Evolutionary conservation across 2,797 vertebrate species (phyloP), one percentile per base, ranked within the genome.

Genomic region (Martes flavigula): DNA sequence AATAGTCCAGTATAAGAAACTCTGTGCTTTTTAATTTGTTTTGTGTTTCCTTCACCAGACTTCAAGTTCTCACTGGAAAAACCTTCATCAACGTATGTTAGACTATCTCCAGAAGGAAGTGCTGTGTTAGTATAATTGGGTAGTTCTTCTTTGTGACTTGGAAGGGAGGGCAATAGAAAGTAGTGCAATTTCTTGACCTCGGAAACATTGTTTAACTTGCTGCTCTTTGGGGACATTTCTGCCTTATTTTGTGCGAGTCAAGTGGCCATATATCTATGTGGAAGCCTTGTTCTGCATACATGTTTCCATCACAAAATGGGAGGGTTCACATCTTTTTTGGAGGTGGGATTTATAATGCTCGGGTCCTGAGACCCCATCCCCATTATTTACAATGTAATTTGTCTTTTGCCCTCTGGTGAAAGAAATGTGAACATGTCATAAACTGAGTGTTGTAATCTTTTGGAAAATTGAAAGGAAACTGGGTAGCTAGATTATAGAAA

Each of bases 401-500:
- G 88, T 78, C 60, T 93, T 94, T 94, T 92, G 51, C 46, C 82
- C 85, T 93, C 32, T 79, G 46, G 35, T 96, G 79, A 51, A 30
- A 92, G 70, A 98, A 93, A 97, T 92, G 92, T 92, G 79, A 43
- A 54, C 48, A 51, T 93, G 87, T 96, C 90, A 79, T 96, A 92
- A 97, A 98, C 81, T 86, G 66, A n/a, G 96, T 92, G 73, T 70
- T 96, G 85, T 91, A 97, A 96, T 97, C 94, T 94, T 97, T 97
- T 18, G 73, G 73, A 96, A 96, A 97, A 92, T 68, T 90, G 95
- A 96, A 90, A 82, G 62, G 64, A 93, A 91, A 95, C 43, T 51
- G 30, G 73, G 92, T 90, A 94, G 77, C 85, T 56, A 56, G 85
- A 96, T 96, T 93, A 97, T 92, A 87, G 93, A 95, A 97, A 97